Percentiles rank a stretch among this genome's conserved stretches.
Evolutionary conservation across 2,888 invertebrate species (phyloP).

Genomic region (Laothoe populi): DNA sequence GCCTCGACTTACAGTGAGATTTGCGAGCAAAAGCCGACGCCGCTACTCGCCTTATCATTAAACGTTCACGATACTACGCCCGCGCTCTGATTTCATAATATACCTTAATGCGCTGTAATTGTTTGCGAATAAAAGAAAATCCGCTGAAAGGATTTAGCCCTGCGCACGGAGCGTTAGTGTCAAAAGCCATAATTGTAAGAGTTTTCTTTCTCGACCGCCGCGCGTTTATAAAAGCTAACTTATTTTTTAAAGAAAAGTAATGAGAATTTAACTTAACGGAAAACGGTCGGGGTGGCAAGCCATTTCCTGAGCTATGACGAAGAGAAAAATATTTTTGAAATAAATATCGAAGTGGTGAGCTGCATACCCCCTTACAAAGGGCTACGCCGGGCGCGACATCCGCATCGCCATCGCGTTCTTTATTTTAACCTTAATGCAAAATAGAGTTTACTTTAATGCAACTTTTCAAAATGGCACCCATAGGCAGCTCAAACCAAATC

Average conservation of each 20-base stretch:
- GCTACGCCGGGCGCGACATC: slow-evolving; percentile 43
- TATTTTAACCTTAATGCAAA: slow-evolving; percentile 67
- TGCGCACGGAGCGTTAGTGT: slow-evolving; percentile 55
- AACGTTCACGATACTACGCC: slow-evolving; percentile 66
- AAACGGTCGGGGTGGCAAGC: slow-evolving; percentile 65
- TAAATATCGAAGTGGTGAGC: slow-evolving; percentile 58
- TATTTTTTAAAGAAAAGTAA: slow-evolving; percentile 78
- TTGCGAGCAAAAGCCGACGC: slow-evolving; percentile 73
- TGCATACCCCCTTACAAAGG: slow-evolving; percentile 63
- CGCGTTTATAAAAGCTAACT: slow-evolving; percentile 76
- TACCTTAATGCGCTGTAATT: slow-evolving; percentile 69
- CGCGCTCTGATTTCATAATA: slow-evolving; percentile 61
- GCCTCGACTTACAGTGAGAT: slow-evolving; percentile 71
- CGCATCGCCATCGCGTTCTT: slow-evolving; percentile 56
- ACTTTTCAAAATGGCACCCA: slow-evolving; percentile 40
- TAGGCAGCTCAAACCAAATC: slow-evolving; percentile 60
- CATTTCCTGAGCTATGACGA: slow-evolving; percentile 62
- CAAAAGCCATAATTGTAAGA: slow-evolving; percentile 77
- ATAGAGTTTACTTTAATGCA: too few species aligned
- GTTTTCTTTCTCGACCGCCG: slow-evolving; percentile 70
- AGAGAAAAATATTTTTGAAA: slow-evolving; percentile 72
- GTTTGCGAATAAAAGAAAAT: slow-evolving; percentile 68
- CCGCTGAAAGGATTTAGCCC: slow-evolving; percentile 60
- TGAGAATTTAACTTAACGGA: slow-evolving; percentile 81
- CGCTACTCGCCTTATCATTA: slow-evolving; percentile 72